Evolutionary conservation across 2,113 vertebrate species (phyloP), one percentile per base, ranked within the genome.

Genomic region (Otus sunia): DNA sequence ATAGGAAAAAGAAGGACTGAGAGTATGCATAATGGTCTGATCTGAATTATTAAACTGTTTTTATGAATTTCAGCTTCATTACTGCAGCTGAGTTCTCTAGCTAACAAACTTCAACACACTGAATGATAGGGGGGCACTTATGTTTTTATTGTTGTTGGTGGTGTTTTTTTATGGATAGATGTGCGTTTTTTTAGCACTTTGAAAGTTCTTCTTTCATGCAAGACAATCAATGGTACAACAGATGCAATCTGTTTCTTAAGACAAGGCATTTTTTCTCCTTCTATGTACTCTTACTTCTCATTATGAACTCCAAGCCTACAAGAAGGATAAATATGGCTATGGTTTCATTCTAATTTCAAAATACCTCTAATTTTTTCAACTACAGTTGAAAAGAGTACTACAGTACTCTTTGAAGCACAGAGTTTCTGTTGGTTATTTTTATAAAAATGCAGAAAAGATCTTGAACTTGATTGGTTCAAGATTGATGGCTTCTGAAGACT

Each of bases 101-200:
- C 13, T 43, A 67, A 58, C n/a, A 69, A 29, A 55, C 53, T 80
- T 66, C 27, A 69, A 30, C 4, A 20, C 27, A 49, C 0, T 69
- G 32, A 13, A 18, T 18, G 62, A 14, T 15, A 2, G 8, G 0
- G 2, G 13, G 14, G 15, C n/a, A 2, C 6, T 21, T 45, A 14
- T 15, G 19, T 8, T 47, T 47, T 20, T 47, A 8, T 10, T 47
- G 45, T 7, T 47, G 45, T 5, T 47, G 19, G 8, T 47, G 45
- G 8, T 47, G 45, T 19, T 10, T 47, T 47, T 47, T 47, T 47
- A 18, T 47, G 20, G 45, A 10, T 47, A 20, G 45, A 20, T 47
- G 45, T 7, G 10, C 1, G 0, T 32, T 34, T 56, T 88, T 34
- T 66, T 17, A 49, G 10, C 20, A 18, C 5, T 73, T 89, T 50